Evolutionary conservation across 1,140 invertebrate genomes (phyloP), one percentile per base, ranked within the genome.

Genomic region (Zaprionus ghesquierei): DNA sequence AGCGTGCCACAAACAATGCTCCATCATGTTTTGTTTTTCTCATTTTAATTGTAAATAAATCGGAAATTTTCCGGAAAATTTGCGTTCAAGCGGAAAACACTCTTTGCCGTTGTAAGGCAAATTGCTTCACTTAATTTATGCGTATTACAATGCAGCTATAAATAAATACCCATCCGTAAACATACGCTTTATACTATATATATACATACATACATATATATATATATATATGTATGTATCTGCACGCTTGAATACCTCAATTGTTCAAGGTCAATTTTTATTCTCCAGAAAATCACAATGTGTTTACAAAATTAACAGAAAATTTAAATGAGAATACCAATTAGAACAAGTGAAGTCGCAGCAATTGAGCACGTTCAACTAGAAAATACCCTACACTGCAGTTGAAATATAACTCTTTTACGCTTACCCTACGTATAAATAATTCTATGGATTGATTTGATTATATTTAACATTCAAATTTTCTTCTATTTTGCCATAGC

Each of bases 301-400:
- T 63, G 59, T 55, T 35, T 63, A 69, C 35, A 44, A 35, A 64
- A 56, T 66, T 58, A 20, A 46, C 55, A 53, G 12, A n/a, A n/a
- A 53, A 54, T 63, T 31, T 31, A 25, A 15, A 41, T 41, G 50
- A 27, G 25, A 41, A 54, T 15, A 54, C 61, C 44, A 63, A 63
- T 63, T 63, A 44, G 44, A 53, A 13, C 35, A 27, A n/a, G 22
- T 13, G 22, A 22, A 51, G 22, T 13, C 20, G 15, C 46, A 46
- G 41, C 58, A 44, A n/a, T 60, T 59, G n/a, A 41, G 33, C n/a
- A 41, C 3, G 8, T 41, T 8, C 35, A n/a, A 22, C 18, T 22
- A 12, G 3, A 9, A 46, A 20, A 22, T 46, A 4, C 41, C 18
- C 18, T 46, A 18, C 9, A 46, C 20, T 5, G 9, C 8, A 35